Evolutionary conservation across 2,113 vertebrate genomes (phyloP).

Genomic region (human (Homo sapiens)): DNA sequence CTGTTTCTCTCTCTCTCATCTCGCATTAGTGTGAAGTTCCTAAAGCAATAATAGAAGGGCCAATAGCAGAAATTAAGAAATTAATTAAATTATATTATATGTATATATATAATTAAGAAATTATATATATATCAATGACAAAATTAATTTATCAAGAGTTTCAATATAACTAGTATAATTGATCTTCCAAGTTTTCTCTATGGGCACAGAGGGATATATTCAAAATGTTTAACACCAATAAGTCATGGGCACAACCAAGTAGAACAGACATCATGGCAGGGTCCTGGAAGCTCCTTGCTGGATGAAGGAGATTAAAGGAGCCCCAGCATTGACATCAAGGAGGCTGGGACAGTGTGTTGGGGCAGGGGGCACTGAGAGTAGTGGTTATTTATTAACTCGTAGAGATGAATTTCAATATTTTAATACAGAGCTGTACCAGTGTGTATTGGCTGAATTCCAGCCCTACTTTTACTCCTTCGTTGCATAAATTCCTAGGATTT

Average conservation of each 20-base stretch:
- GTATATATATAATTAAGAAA: no score
- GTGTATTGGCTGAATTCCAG: neutral
- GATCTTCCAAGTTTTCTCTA: neutral
- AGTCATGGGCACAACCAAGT: neutral
- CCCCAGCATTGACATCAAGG: neutral
- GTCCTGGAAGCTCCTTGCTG: neutral
- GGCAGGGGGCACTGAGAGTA: neutral
- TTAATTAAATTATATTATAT: no score
- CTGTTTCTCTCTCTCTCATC: no score
- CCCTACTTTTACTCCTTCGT: neutral
- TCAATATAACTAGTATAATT: neutral
- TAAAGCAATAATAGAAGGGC: neutral
- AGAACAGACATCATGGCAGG: neutral
- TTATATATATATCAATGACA: neutral
- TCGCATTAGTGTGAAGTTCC: neutral
- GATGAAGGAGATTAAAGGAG: neutral
- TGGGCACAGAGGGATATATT: neutral
- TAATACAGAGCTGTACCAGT: neutral
- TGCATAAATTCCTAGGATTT: neutral
- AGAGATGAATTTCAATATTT: neutral
- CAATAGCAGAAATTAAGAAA: conserved; percentile 36
- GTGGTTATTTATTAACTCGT: neutral
- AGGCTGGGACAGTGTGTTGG: neutral
- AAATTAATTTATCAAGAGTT: neutral
- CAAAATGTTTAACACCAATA: neutral